Evolutionary conservation across 1,140 invertebrate genomes (phyloP), one percentile per base, ranked within the genome.

Genomic region (Pissodes strobi): DNA sequence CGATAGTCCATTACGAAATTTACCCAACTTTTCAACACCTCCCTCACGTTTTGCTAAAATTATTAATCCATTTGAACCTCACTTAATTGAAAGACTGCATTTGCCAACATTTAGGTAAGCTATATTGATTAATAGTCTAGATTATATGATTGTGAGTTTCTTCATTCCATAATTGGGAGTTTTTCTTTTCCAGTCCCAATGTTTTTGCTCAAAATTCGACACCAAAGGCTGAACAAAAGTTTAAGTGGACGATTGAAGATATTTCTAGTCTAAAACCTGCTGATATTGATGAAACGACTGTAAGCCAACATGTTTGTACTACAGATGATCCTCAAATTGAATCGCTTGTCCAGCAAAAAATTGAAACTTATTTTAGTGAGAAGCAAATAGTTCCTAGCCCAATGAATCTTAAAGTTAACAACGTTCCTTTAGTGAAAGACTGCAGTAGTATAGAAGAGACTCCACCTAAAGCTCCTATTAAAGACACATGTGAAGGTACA

Each of bases 221-320:
- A 25, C 69, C 70, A 12, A 72, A 72, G 48, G 65, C 60, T 25
- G 69, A 73, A 30, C 68, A 73, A 49, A 74, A 73, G 59, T 78
- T 78, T 63, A 71, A 71, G 52, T 78, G 76, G 76, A 72, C 73
- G 3, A 78, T 78, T 38, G 75, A 78, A 22, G 76, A 78, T 46
- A 71, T 76, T 19, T 76, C 76, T 0, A 64, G 25, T 39, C 61
- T 78, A 9, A 74, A 77, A 64, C 76, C 76, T 4, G 76, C 74
- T 12, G 70, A 76, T 55, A 77, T 78, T 58, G 76, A 78, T 52
- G 75, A 77, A 61, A 57, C 60, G 8, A 70, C 69, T 13, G 65
- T 69, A 25, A 66, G 67, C 43, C 73, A 75, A 58, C 74, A 74
- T 61, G 72, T 72, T 12, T 43, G 25, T 25, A 66, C 43, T 13